A percentile compares a stretch with the other conserved stretches of the same genome.
phyloP scores from a whole-genome alignment of 2,888 invertebrate species.

The Baronia brevicornis region DNA sequence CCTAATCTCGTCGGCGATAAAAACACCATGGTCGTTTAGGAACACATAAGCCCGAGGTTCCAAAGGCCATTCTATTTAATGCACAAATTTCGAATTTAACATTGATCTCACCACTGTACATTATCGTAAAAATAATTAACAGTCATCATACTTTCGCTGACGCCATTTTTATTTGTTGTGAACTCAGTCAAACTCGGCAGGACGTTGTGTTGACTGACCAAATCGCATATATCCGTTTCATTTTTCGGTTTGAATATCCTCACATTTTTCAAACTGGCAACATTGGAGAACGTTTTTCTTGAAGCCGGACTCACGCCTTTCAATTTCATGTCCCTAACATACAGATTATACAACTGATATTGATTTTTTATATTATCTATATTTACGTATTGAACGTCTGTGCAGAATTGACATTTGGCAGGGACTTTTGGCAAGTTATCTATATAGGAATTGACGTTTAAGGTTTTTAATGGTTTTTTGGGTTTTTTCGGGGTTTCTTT shows the following conservation, averaged over 20 bases:
- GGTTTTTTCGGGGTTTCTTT: slow-evolving; percentile 25
- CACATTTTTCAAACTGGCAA: slow-evolving; percentile 34
- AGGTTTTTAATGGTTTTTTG: slow-evolving; percentile 35
- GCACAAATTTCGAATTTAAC: neutral
- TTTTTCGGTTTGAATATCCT: slow-evolving; percentile 48
- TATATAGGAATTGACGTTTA: slow-evolving; percentile 40
- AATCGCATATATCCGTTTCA: slow-evolving; percentile 40
- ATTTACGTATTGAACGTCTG: slow-evolving; percentile 33
- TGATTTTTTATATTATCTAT: slow-evolving; percentile 38
- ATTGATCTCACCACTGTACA: slow-evolving; percentile 16
- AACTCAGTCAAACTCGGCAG: slow-evolving; percentile 16
- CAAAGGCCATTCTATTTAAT: no score
- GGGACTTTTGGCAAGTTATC: slow-evolving; percentile 38
- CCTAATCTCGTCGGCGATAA: no score
- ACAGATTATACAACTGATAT: slow-evolving; percentile 41
- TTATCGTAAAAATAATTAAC: slow-evolving; percentile 17
- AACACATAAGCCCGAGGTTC: slow-evolving; percentile 5
- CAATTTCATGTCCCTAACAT: slow-evolving; percentile 33
- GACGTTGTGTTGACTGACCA: slow-evolving; percentile 37
- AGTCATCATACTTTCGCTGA: slow-evolving; percentile 10
- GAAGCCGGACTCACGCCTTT: slow-evolving; percentile 34
- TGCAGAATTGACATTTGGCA: slow-evolving; percentile 39
- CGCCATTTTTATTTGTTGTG: slow-evolving; percentile 7
- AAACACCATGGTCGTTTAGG: no score
- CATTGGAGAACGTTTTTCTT: slow-evolving; percentile 49